phyloP scores from a whole-genome alignment of 2,888 invertebrate genomes.

The Chesias legatella region DNA sequence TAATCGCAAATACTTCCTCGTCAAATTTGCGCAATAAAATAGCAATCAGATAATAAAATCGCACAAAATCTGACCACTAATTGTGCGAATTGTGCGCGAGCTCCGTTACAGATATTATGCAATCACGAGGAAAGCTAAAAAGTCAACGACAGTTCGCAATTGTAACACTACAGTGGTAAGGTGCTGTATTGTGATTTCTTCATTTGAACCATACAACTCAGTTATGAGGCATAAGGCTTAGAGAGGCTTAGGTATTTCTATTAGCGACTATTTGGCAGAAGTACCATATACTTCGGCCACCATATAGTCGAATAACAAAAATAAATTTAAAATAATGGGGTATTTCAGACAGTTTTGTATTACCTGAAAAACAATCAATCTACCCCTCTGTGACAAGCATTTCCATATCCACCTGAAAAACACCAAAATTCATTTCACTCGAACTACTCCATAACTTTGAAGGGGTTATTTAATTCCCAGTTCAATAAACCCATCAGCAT shows the following conservation, averaged over 20 bases:
- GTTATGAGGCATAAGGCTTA: too few species aligned
- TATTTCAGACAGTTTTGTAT: too few species aligned
- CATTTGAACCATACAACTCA: too few species aligned
- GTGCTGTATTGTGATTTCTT: conserved; percentile 1
- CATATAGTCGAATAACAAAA: too few species aligned
- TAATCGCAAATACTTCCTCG: too few species aligned
- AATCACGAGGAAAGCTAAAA: conserved; percentile 49
- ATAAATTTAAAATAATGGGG: too few species aligned
- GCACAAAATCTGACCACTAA: conserved; percentile 11
- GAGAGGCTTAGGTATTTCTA: too few species aligned
- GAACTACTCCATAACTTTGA: background rate
- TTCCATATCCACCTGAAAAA: background rate
- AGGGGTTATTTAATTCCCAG: background rate
- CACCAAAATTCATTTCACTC: background rate
- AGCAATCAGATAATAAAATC: background rate
- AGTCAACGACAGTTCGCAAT: conserved; percentile 28
- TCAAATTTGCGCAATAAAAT: too few species aligned
- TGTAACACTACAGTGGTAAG: conserved; percentile 35
- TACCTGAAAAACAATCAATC: too few species aligned
- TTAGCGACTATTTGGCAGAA: too few species aligned
- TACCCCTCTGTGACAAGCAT: too few species aligned
- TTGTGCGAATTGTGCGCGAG: conserved; percentile 36
- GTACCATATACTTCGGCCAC: too few species aligned
- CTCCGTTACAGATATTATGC: conserved; percentile 47
- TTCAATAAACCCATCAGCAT: conserved; percentile 9